These are phyloP conservation scores for Amphiprion ocellaris DNA, from an alignment of 2,113 vertebrate species.

Conservation along the genomic window DNA sequence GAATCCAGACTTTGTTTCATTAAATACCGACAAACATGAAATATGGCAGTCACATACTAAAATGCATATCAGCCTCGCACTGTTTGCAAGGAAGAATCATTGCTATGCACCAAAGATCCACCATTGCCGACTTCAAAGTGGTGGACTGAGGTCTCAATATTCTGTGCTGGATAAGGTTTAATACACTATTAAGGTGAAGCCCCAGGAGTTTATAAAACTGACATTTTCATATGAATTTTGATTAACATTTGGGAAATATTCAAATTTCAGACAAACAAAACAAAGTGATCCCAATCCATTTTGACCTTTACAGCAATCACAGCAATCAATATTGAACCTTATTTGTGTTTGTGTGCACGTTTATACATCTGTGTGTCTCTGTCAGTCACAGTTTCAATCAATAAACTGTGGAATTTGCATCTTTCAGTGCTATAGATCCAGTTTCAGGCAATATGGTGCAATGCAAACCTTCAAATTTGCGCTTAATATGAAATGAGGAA, in stretches of 20 bases:
- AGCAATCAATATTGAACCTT: not conserved
- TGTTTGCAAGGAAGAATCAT: too few species aligned
- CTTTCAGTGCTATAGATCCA: slow-evolving; percentile 10
- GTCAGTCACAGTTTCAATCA: not conserved
- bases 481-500: slow-evolving; percentile 20
- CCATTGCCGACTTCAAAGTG: too few species aligned
- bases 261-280: not conserved
- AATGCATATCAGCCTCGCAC: too few species aligned
- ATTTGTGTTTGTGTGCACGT: not conserved
- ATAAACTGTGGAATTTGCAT: not conserved
- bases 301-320: not conserved
- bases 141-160: too few species aligned
- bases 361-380: not conserved
- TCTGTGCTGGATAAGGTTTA: too few species aligned
- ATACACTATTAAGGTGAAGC: not conserved
- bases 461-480: slow-evolving; percentile 27
- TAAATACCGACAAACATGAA: too few species aligned
- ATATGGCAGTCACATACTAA: too few species aligned
- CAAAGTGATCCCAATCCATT: not conserved
- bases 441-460: not conserved
- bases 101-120: too few species aligned
- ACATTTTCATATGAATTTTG: not conserved
- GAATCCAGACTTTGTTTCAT: too few species aligned
- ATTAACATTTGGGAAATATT: not conserved
- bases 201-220: not conserved